Evolutionary conservation across 2,888 invertebrate species (phyloP), one percentile per base, ranked within the genome.

Genomic region (Scaptomyza flava): DNA sequence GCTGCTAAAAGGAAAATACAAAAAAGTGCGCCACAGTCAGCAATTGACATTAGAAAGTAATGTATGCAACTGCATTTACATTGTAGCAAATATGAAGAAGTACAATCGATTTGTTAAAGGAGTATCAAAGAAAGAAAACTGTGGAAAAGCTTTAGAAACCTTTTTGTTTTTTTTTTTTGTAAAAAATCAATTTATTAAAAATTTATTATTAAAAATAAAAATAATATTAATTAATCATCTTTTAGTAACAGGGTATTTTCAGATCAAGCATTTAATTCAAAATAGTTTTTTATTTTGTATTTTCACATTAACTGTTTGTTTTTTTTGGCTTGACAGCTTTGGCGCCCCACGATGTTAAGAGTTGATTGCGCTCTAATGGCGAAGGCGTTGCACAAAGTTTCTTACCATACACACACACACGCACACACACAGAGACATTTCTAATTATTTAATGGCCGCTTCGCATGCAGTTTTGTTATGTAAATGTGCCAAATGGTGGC

Each of bases 401-500:
- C 56, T 65, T 61, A 41, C 59, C 46, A 46, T 6, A 34, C 50
- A 45, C 20, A 33, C 33, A 17, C 27, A 34, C 38, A 48, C 48
- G 47, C 23, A 30, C 46, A 48, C 47, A 51, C 43, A 68, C 42
- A 76, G 56, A 66, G 59, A 80, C 75, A 70, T 84, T 85, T 87
- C 79, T 89, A 87, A 85, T 89, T 89, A 84, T 89, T 84, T 85
- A 89, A 85, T 87, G 87, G 81, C 87, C 57, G 57, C 69, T 62
- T 66, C 66, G 74, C 89, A 88, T 89, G 87, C 80, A 81, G 76
- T 84, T 87, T 86, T 86, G 84, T 78, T 88, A 90, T 89, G 82
- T 79, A 86, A 89, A 87, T 82, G 77, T 43, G 79, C 72, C 80
- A 67, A 72, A 69, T 50, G 61, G 61, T 46, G 42, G 69, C 14